phyloP scores from a whole-genome alignment of 2,113 vertebrate species.

The Pseudorasbora parva region DNA sequence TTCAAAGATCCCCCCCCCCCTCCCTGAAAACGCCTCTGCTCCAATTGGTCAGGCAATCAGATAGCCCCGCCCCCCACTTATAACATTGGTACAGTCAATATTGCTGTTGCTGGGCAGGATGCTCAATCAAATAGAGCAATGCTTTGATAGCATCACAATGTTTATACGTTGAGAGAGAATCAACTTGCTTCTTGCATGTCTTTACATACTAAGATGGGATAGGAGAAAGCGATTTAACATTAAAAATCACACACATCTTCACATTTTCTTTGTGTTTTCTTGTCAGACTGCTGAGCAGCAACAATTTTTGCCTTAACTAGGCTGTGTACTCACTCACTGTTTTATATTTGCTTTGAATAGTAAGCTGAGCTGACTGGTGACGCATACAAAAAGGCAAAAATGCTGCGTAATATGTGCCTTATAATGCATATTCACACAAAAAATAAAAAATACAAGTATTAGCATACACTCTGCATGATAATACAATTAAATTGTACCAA shows the following conservation, averaged over 20 bases:
- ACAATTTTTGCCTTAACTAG: background rate
- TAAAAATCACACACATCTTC: background rate
- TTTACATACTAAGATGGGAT: background rate
- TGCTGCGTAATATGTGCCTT: constrained; percentile 21
- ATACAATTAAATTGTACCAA: constrained; percentile 10
- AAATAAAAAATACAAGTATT: no score
- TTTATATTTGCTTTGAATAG: background rate
- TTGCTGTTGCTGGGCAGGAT: background rate
- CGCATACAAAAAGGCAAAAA: background rate
- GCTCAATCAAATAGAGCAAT: background rate
- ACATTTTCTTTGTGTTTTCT: background rate
- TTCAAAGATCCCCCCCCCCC: no score
- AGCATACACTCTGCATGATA: constrained; percentile 42
- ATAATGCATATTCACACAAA: constrained; percentile 42
- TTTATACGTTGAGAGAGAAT: background rate
- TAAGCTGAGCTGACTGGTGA: background rate
- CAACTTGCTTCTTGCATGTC: background rate
- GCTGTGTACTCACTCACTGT: background rate
- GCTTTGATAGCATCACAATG: background rate
- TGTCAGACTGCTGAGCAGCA: constrained; percentile 4
- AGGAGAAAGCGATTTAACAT: background rate
- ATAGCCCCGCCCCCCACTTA: background rate
- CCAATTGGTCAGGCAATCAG: background rate
- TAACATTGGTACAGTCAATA: background rate
- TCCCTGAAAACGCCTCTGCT: background rate